Evolutionary conservation across 1,140 invertebrate species (phyloP).

Genomic region (Orussus abietinus): DNA sequence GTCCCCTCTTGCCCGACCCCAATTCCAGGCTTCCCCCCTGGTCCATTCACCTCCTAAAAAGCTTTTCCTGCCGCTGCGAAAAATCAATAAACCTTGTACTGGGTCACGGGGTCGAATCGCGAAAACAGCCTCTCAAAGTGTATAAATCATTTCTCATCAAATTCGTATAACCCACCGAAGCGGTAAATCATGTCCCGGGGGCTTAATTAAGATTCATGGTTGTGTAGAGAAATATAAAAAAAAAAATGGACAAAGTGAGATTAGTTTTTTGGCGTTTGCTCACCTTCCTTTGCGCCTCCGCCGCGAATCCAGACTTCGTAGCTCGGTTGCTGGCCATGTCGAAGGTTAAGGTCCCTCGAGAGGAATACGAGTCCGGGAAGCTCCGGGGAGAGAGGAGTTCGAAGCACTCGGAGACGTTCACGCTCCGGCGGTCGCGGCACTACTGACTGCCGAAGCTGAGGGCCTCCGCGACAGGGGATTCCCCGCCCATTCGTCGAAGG

Average conservation of each 20-base stretch:
- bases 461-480: constrained; percentile 20
- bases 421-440: constrained; percentile 28
- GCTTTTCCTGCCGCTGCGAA: too few species aligned
- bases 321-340: constrained; percentile 83
- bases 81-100: too few species aligned
- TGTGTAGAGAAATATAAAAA: background rate
- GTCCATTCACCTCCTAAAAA: too few species aligned
- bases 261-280: constrained; percentile 27
- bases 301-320: constrained; percentile 90
- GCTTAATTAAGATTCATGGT: too few species aligned
- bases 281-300: constrained; percentile 89
- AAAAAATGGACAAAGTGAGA: constrained; percentile 1
- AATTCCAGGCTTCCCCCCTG: too few species aligned
- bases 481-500: constrained; percentile 24
- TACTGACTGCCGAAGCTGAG: constrained; percentile 27
- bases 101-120: too few species aligned
- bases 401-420: constrained; percentile 8
- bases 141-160: too few species aligned
- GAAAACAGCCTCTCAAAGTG: too few species aligned
- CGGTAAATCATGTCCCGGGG: too few species aligned
- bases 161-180: too few species aligned
- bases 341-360: background rate
- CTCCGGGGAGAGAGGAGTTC: background rate
- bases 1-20: too few species aligned
- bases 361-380: background rate